phyloP scores from a whole-genome alignment of 2,888 invertebrate genomes.

The Diaphora mendica region DNA sequence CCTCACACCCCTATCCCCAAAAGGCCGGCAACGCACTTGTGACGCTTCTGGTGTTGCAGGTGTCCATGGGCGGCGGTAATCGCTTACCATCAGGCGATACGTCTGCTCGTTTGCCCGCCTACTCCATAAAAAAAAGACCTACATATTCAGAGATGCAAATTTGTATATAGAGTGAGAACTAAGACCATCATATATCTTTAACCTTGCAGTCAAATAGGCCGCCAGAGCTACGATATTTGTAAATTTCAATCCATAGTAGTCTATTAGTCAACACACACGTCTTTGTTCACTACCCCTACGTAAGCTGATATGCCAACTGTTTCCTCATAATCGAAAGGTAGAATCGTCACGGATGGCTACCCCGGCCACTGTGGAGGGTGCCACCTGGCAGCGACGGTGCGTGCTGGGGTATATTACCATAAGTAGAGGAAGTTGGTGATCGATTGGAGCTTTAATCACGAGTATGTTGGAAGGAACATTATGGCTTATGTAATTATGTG shows the following conservation, averaged over 20 bases:
- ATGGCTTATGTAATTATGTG: constrained; percentile 10
- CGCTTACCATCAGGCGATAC: too few relatives aligned
- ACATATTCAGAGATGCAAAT: neutral
- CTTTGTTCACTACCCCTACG: constrained; percentile 30
- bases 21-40: too few relatives aligned
- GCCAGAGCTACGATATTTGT: neutral
- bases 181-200: neutral
- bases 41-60: too few relatives aligned
- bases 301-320: constrained; percentile 45
- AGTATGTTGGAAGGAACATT: constrained; percentile 23
- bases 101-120: too few relatives aligned
- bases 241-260: neutral
- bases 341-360: constrained; percentile 70
- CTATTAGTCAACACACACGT: constrained; percentile 3
- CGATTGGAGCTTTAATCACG: constrained; percentile 46
- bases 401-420: constrained; percentile 49
- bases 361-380: constrained; percentile 58
- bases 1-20: too few relatives aligned
- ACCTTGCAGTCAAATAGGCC: neutral
- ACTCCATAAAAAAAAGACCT: too few relatives aligned
- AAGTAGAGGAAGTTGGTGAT: constrained; percentile 45
- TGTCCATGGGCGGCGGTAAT: too few relatives aligned
- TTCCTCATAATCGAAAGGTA: constrained; percentile 69
- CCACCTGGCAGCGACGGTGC: constrained; percentile 60
- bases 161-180: neutral